These are phyloP conservation scores for Erpornis zantholeuca DNA, from an alignment of 2,113 vertebrate genomes.

Conservation along the genomic window DNA sequence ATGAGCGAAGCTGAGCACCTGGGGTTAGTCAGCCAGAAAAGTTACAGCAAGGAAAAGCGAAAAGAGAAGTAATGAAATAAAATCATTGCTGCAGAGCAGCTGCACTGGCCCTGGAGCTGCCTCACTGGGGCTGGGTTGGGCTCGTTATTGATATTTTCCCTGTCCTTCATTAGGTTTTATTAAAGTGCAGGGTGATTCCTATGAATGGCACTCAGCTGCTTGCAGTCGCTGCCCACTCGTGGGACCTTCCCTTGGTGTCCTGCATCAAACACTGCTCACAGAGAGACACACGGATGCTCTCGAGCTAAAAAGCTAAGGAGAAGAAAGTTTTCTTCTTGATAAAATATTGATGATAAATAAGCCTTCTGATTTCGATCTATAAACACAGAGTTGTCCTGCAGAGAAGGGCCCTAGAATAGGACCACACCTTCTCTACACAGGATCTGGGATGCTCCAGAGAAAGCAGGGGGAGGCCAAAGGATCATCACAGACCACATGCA, in stretches of 20 bases:
- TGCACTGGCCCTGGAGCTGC: background rate
- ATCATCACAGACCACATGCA: too few relatives aligned
- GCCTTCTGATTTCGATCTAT: too few relatives aligned
- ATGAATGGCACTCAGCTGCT: background rate
- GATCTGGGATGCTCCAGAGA: too few relatives aligned
- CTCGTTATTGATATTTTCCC: background rate
- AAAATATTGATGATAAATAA: too few relatives aligned
- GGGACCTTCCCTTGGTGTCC: background rate
- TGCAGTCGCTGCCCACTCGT: background rate
- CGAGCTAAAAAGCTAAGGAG: too few relatives aligned
- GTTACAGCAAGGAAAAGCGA: background rate
- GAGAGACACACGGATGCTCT: too few relatives aligned
- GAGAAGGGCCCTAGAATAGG: too few relatives aligned
- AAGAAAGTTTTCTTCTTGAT: too few relatives aligned
- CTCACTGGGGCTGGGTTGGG: rapidly evolving
- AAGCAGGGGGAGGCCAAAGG: too few relatives aligned
- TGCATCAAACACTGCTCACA: too few relatives aligned
- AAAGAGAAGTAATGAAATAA: background rate
- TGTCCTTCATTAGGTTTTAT: background rate
- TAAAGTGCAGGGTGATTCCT: background rate
- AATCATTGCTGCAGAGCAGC: background rate
- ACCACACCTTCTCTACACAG: too few relatives aligned
- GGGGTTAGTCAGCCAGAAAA: background rate
- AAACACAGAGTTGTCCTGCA: too few relatives aligned
- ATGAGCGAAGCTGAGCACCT: background rate